Base-by-base conservation (phyloP, 2,797 vertebrate species). In the Mus minutoides region DNA sequence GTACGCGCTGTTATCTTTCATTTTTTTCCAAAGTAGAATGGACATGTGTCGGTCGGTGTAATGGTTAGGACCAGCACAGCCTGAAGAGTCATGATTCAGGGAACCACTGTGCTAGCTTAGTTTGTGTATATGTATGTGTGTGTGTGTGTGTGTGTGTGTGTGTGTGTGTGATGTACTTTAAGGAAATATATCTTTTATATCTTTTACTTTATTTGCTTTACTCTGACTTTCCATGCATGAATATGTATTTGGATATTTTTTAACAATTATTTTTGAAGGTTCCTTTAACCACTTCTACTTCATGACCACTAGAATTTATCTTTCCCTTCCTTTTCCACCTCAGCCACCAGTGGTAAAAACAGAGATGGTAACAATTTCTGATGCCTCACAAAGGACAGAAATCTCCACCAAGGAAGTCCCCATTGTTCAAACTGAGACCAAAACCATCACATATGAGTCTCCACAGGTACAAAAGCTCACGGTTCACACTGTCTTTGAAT, bases 311-410 rank as follows among this genome's bases (percentile, higher is more conserved):
- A 96, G 93, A 98, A 98, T 84, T 98, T 94, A 98, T 96, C 96
- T 95, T 95, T 90, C 80, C 75, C 95, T 97, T 92, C 97, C 97
- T 98, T 97, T 98, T 97, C 92, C 96, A 97, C 97, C 97, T 91
- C 98, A 99, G 99, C 99, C 99, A 97, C 99, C 99, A 11, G 99
- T 99, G 98, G 99, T 99, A 98, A 99, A 99, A 99, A 99, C 99
- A 78, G 99, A 99, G 99, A 99, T 99, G 99, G 99, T 99, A 98
- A 99, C 99, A 97, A 99, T 99, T 99, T 99, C 99, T 97, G 99
- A 99, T 99, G 99, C 99, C 84, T 98, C 99, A 91, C 99, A 99
- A 98, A 99, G 99, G 98, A 99, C 99, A 71, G 99, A 99, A 99
- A 99, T 99, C 98, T 99, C 99, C 87, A 99, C 99, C 98, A 99